These are phyloP conservation scores for Vesta saturnalis DNA, from an alignment of 2,888 invertebrate genomes.

Conservation along the genomic window DNA sequence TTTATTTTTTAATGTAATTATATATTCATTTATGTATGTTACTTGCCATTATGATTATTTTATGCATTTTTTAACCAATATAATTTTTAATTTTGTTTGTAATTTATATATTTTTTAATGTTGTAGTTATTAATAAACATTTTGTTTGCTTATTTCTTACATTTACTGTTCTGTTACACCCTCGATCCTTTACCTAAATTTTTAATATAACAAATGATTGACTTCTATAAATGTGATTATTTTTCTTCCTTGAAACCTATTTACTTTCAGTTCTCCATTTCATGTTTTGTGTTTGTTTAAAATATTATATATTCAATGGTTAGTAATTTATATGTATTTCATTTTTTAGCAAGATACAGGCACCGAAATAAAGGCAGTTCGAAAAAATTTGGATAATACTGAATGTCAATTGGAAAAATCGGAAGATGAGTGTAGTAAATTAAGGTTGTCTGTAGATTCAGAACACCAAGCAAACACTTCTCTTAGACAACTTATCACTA, in stretches of 20 bases:
- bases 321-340: background rate
- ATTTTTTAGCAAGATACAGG: conserved; percentile 53
- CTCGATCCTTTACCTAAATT: too few species aligned
- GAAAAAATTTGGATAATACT: conserved; percentile 59
- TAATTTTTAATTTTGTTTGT: background rate
- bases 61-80: background rate
- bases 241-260: too few species aligned
- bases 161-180: background rate
- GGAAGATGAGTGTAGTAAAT: conserved; percentile 64
- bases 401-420: conserved; percentile 64
- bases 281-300: background rate
- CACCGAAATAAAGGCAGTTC: conserved; percentile 58
- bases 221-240: too few species aligned
- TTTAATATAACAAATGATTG: too few species aligned
- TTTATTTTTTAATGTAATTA: background rate
- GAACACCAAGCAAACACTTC: conserved; percentile 66
- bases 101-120: background rate
- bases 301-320: background rate
- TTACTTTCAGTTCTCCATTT: too few species aligned
- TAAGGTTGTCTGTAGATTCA: conserved; percentile 65
- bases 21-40: background rate
- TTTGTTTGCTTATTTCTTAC: background rate
- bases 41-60: background rate
- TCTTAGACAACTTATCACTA: conserved; percentile 64
- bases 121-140: background rate